phyloP scores from a whole-genome alignment of 2,113 vertebrate genomes.

The Chamaea fasciata region DNA sequence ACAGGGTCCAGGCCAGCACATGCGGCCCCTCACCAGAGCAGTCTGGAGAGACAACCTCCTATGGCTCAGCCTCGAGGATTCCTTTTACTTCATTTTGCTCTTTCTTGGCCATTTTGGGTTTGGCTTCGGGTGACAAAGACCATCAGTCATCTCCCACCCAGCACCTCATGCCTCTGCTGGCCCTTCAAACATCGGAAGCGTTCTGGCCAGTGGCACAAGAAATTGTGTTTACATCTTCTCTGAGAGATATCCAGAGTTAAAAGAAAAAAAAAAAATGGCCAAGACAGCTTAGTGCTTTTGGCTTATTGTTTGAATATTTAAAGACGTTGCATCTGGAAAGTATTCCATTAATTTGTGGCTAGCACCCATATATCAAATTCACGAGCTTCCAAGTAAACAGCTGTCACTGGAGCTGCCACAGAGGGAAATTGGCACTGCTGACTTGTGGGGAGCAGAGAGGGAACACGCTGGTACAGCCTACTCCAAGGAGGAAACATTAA shows the following conservation, averaged over 20 bases:
- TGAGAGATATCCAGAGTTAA: slow-evolving; percentile 29
- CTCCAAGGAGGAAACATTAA: slow-evolving; percentile 71
- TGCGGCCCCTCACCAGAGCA: not conserved
- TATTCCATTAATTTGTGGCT: slow-evolving; percentile 76
- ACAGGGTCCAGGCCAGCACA: rapidly evolving
- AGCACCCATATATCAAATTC: slow-evolving; percentile 71
- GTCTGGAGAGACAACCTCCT: not conserved
- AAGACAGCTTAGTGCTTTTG: slow-evolving; percentile 56
- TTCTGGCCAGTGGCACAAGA: slow-evolving; percentile 38
- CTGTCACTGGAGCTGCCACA: slow-evolving; percentile 50
- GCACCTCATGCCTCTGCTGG: not conserved
- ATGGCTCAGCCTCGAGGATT: not conserved
- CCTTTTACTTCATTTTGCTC: not conserved
- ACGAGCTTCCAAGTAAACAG: slow-evolving; percentile 75
- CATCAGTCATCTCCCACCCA: not conserved
- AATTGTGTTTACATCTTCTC: slow-evolving; percentile 64
- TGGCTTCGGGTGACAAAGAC: not conserved
- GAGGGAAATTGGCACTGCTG: slow-evolving; percentile 69
- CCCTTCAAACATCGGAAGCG: slow-evolving; percentile 13
- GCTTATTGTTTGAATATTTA: slow-evolving; percentile 69
- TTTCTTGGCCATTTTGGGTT: not conserved
- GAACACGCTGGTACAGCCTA: slow-evolving; percentile 68
- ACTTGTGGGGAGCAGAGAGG: slow-evolving; percentile 70
- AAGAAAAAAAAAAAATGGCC: slow-evolving; percentile 21
- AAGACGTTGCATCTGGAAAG: slow-evolving; percentile 74